phyloP scores from a whole-genome alignment of 2,797 vertebrate genomes.

The Perodicticus potto region DNA sequence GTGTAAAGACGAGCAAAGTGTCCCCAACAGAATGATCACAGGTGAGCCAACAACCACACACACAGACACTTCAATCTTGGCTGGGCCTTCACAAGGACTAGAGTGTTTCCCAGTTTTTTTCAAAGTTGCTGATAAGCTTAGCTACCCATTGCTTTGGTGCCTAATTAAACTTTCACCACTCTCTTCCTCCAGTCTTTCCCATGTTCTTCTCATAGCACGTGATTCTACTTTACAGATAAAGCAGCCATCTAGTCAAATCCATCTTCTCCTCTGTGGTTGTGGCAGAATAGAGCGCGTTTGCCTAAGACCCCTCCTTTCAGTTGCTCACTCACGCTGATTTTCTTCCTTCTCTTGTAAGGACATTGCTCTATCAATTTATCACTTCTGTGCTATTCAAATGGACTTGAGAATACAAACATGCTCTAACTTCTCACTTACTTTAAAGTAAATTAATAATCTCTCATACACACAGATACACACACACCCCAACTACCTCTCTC shows the following conservation, averaged over 20 bases:
- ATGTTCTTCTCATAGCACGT: neutral
- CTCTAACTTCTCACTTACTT: neutral
- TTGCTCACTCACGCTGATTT: neutral
- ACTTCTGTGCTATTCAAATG: neutral
- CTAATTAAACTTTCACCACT: neutral
- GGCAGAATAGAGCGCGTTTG: neutral
- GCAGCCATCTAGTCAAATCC: neutral
- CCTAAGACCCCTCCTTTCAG: neutral
- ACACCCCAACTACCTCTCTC: neutral
- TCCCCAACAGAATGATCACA: neutral
- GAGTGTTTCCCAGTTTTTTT: neutral
- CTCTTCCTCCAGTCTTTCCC: neutral
- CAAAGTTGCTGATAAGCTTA: neutral
- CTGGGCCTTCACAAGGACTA: neutral
- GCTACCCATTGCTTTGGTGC: neutral
- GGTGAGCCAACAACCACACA: accelerated
- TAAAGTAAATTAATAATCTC: neutral
- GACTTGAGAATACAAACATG: neutral
- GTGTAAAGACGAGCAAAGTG: neutral
- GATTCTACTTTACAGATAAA: neutral
- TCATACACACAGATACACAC: neutral
- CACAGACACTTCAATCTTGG: too few species aligned
- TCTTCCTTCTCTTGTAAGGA: neutral
- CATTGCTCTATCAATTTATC: neutral
- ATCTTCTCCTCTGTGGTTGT: neutral